Conservation (phyloP, 1,140 invertebrate genomes). For the Atta cephalotes region DNA sequence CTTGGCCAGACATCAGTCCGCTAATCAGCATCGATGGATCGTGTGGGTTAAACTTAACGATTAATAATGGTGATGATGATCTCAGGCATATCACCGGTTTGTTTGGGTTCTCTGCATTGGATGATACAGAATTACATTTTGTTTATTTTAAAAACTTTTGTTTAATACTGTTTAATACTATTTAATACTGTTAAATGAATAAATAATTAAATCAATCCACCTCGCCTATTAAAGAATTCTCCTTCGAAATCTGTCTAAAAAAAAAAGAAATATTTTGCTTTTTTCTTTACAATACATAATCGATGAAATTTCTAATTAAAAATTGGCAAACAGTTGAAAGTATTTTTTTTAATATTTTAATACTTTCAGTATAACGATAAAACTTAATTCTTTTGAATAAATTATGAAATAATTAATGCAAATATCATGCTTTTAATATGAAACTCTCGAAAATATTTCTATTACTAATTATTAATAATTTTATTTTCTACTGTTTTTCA, state of each 20-base stretch:
- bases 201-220: not conserved
- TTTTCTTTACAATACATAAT: not conserved
- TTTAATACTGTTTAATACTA: not conserved
- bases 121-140: slow-evolving; percentile 1
- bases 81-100: slow-evolving; percentile 92
- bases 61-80: slow-evolving; percentile 91
- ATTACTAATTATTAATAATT: not conserved
- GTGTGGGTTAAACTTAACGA: slow-evolving; percentile 96
- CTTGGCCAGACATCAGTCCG: slow-evolving; percentile 95
- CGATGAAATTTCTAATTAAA: not conserved
- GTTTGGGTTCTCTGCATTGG: slow-evolving; percentile 92
- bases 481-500: not conserved
- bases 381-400: not conserved
- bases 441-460: slow-evolving; percentile 19
- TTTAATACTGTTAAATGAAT: not conserved
- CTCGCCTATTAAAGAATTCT: not conserved
- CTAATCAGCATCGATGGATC: slow-evolving; percentile 95
- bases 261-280: not conserved
- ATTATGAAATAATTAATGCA: not conserved
- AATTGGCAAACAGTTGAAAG: not conserved
- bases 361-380: not conserved
- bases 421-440: slow-evolving; percentile 3
- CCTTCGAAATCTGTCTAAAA: not conserved
- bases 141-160: no score
- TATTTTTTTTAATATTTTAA: not conserved